Base-by-base conservation (phyloP, 1,140 invertebrate genomes). In the Reticulitermes speratus region DNA sequence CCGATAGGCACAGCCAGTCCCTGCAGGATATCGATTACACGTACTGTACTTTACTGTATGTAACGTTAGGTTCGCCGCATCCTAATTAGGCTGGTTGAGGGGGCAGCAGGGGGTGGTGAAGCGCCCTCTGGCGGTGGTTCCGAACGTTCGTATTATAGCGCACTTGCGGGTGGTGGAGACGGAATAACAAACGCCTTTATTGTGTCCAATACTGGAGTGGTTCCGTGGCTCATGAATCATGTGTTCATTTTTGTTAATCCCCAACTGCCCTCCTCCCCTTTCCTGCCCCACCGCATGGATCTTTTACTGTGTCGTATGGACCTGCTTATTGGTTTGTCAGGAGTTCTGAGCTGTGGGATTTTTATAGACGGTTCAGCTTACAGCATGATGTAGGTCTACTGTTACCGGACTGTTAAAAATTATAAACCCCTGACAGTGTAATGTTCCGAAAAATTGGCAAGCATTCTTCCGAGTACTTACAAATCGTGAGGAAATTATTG, bases 191-290 rank as follows among this genome's bases (percentile, higher is more conserved):
- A 75, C 65, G 65, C 65, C 65, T 75, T 75, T 75, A 75, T 75
- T 75, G 65, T 75, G 65, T 75, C 65, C 65, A 75, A 75, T 75
- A 75, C n/a, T 75, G n/a, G 65, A 75, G 65, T 75, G 65, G 65
- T 30, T 75, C 65, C 65, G 65, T 30, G n/a, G n/a, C 65, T 30
- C 65, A 75, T 75, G 65, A 30, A 75, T 75, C 65, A 75, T 75
- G 65, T 75, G 65, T 75, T 30, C 65, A 75, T 75, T 75, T 75
- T 75, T 75, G 65, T 75, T 75, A 75, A 75, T 75, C 65, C 65
- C 65, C 65, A 8, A 9, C 8, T 25, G 25, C n/a, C 25, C 65
- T 75, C 11, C n/a, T 9, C n/a, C 65, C 65, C 65, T 25, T 9
- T 30, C 65, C 65, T 55, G 1, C 52, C 65, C 65, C n/a, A n/a